phyloP scores from a whole-genome alignment of 2,797 vertebrate species.

The Danio aesculapii region DNA sequence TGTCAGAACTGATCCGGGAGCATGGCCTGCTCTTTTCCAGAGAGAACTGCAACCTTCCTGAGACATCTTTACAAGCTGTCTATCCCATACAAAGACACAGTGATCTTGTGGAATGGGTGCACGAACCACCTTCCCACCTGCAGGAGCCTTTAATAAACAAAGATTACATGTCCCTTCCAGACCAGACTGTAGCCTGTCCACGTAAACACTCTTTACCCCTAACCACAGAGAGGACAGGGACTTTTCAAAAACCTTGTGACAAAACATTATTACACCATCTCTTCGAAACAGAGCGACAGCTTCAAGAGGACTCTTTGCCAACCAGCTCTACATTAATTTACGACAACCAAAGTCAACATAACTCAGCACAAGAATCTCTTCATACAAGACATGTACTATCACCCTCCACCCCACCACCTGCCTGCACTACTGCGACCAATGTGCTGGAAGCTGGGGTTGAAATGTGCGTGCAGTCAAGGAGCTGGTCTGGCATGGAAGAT shows the following conservation, averaged over 20 bases:
- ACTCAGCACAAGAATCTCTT: conserved; percentile 60
- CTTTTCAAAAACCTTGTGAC: conserved; percentile 53
- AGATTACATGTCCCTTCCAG: neutral
- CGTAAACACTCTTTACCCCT: conserved; percentile 77
- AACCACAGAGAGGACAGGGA: conserved; percentile 61
- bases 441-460: conserved; percentile 55
- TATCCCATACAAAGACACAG: conserved; percentile 46
- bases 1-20: conserved; percentile 75
- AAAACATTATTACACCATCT: conserved; percentile 7
- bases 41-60: conserved; percentile 32
- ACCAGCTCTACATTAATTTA: conserved; percentile 34
- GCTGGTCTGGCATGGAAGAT: conserved; percentile 64
- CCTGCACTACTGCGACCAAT: conserved; percentile 44
- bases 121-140: conserved; percentile 14
- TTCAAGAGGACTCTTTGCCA: conserved; percentile 40
- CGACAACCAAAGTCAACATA: conserved; percentile 68
- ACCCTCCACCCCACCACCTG: conserved; percentile 36
- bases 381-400: conserved; percentile 30
- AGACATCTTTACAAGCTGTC: conserved; percentile 48
- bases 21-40: conserved; percentile 66
- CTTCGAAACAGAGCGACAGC: conserved; percentile 51
- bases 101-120: conserved; percentile 52
- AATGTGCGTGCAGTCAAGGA: conserved; percentile 40
- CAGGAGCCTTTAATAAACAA: conserved; percentile 29
- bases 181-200: conserved; percentile 66